phyloP scores from a whole-genome alignment of 2,888 invertebrate species.

The Brenthis daphne region DNA sequence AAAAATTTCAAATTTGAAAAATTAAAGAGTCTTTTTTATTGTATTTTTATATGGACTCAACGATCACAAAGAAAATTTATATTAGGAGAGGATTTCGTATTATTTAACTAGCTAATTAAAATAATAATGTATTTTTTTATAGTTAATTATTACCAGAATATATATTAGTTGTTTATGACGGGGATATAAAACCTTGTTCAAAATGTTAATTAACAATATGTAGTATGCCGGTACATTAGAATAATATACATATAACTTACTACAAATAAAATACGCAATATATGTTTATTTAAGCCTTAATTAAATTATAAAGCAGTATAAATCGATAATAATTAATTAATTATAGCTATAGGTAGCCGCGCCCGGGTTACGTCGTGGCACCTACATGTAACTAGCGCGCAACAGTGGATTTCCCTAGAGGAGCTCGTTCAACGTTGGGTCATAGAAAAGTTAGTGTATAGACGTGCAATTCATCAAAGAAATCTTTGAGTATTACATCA shows the following conservation, averaged over 20 bases:
- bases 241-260: neutral
- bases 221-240: too few species aligned
- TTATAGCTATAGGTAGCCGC: conserved; percentile 73
- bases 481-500: neutral
- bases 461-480: neutral
- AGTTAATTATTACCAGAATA: too few species aligned
- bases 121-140: too few species aligned
- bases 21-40: too few species aligned
- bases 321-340: conserved; percentile 80
- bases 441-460: conserved; percentile 55
- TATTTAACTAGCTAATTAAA: too few species aligned
- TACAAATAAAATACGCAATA: neutral
- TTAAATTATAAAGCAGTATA: conserved; percentile 30
- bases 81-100: too few species aligned
- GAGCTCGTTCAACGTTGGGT: conserved; percentile 61
- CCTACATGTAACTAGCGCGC: conserved; percentile 73
- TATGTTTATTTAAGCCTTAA: neutral
- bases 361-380: conserved; percentile 63
- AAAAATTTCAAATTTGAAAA: too few species aligned
- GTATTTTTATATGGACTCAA: too few species aligned
- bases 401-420: conserved; percentile 80
- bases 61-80: too few species aligned
- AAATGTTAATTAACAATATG: too few species aligned
- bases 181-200: too few species aligned
- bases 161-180: too few species aligned